Base-by-base conservation (phyloP, 2,888 invertebrate species). In the Clunio marinus region DNA sequence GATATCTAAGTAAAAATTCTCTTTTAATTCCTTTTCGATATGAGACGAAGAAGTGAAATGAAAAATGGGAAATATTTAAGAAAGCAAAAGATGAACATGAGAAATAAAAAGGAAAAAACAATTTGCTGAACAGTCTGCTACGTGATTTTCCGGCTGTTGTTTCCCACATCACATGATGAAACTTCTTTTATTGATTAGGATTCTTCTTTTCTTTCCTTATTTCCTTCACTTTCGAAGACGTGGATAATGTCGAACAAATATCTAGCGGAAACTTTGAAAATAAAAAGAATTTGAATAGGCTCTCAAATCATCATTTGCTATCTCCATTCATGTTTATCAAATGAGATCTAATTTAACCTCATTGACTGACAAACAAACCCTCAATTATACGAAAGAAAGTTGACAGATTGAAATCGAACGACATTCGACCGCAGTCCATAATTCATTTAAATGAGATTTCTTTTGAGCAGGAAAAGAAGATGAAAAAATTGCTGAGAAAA, bases 101-200 rank as follows among this genome's bases (percentile, higher is more conserved):
- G 60, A n/a, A 25, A 66, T 27, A 32, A n/a, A 55, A 66, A 25
- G 51, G 65, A 51, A 67, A 68, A 68, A 68, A 68, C 68, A 68
- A 68, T 68, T 68, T 68, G 51, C 51, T 51, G 68, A 58, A 27
- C 57, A 58, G 68, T 68, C 68, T 68, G 68, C 17, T 68, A 68
- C 68, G 68, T 68, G 68, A 68, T 68, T 68, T 58, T 58, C 58
- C 66, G 66, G 20, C 66, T 66, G 66, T 66, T 66, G 55, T 66
- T 66, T 66, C 66, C 24, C 32, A 63, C 8, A 13, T n/a, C n/a
- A n/a, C n/a, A 32, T 32, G 22, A 22, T n/a, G 15, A 63, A 46
- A 45, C 37, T 63, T 35, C 25, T 65, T 65, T 51, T 66, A 66
- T 66, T 66, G 66, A 66, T 66, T 66, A 55, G 55, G 17, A 46